A percentile compares a stretch with the other conserved stretches of the same genome.
Conservation (phyloP, 2,888 invertebrate species). For the Drosophila incognita region DNA sequence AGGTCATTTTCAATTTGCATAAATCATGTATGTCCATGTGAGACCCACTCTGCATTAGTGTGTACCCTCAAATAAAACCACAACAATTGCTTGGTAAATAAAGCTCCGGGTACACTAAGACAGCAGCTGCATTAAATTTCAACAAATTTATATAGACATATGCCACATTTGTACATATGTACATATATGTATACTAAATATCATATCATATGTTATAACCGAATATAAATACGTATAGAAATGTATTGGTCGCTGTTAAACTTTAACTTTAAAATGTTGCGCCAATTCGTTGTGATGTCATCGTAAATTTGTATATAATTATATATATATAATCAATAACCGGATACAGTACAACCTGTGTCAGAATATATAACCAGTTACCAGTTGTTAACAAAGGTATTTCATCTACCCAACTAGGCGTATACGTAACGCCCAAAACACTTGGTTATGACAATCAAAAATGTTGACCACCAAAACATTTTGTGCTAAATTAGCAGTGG, state of each 20-base stretch:
- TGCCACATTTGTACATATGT: neutral
- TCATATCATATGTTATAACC: constrained; percentile 23
- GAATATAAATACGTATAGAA: neutral
- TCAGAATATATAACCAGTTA: neutral
- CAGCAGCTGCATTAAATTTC: constrained; percentile 46
- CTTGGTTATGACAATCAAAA: constrained; percentile 35
- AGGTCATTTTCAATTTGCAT: constrained; percentile 81
- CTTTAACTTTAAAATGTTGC: neutral
- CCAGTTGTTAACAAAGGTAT: neutral
- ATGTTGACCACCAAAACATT: constrained; percentile 44
- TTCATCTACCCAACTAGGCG: constrained; percentile 5
- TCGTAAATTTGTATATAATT: neutral
- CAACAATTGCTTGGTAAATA: constrained; percentile 66
- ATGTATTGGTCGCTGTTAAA: no score
- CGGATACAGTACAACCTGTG: neutral
- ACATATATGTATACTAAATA: neutral
- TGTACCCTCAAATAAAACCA: constrained; percentile 52
- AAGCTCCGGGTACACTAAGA: constrained; percentile 28
- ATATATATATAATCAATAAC: neutral
- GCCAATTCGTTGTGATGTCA: neutral
- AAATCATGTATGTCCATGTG: constrained; percentile 72
- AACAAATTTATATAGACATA: constrained; percentile 18
- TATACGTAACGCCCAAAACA: constrained; percentile 31
- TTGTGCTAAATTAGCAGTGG: constrained; percentile 46
- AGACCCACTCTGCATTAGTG: constrained; percentile 29